phyloP scores from a whole-genome alignment of 2,113 vertebrate genomes.

The Bufo gargarizans region DNA sequence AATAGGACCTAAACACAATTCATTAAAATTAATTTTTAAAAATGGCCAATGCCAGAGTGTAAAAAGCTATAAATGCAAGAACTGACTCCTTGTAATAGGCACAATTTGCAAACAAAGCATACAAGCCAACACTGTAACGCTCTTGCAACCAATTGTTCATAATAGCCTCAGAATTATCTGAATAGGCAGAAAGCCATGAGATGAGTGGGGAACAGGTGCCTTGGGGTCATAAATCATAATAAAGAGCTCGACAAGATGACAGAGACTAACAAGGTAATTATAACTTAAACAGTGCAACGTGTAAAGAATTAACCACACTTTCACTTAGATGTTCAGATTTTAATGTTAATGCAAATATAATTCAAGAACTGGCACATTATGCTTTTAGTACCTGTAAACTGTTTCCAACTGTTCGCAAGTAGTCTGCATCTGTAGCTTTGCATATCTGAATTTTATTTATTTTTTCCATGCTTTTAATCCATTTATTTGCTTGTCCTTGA shows the following conservation, averaged over 20 bases:
- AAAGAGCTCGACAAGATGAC: conserved; percentile 57
- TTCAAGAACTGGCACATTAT: conserved; percentile 13
- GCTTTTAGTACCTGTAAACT: conserved; percentile 52
- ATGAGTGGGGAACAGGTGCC: conserved; percentile 56
- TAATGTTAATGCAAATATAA: conserved; percentile 33
- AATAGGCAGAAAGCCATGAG: conserved; percentile 55
- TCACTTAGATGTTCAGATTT: conserved; percentile 40
- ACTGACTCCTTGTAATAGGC: not conserved
- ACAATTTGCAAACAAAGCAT: conserved; percentile 2
- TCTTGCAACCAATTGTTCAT: conserved; percentile 49
- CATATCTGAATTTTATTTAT: conserved; percentile 61
- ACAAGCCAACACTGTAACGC: not conserved
- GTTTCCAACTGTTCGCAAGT: conserved; percentile 48
- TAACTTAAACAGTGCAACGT: conserved; percentile 56
- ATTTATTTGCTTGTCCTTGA: conserved; percentile 61
- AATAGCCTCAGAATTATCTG: conserved; percentile 43
- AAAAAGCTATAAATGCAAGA: not conserved
- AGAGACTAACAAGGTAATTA: conserved; percentile 60
- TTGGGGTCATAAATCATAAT: conserved; percentile 60
- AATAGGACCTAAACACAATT: not conserved
- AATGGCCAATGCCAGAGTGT: not conserved
- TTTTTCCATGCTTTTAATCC: conserved; percentile 61
- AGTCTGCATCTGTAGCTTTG: conserved; percentile 45
- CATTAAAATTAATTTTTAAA: not conserved
- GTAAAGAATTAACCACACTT: conserved; percentile 57